Evolutionary conservation across 2,797 vertebrate species (phyloP).

Genomic region (Prionace glauca): DNA sequence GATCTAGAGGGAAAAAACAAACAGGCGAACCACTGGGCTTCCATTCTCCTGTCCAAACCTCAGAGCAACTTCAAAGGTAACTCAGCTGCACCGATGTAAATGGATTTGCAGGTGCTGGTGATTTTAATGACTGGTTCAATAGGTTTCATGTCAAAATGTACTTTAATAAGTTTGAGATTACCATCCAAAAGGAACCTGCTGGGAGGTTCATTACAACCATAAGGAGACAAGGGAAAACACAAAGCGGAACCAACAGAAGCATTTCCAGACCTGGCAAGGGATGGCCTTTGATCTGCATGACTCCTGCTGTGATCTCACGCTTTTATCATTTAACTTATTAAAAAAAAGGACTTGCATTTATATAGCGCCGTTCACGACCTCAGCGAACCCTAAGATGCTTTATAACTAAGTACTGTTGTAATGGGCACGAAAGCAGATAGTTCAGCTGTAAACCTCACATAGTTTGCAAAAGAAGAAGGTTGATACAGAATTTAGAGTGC

Average conservation of each 20-base stretch:
- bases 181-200: not conserved
- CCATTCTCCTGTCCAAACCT: not conserved
- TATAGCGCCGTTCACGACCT: not conserved
- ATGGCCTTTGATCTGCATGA: not conserved
- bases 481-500: not conserved
- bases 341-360: not conserved
- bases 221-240: not conserved
- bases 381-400: not conserved
- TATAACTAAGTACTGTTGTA: not conserved
- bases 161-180: constrained; percentile 8
- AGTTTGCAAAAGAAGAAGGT: not conserved
- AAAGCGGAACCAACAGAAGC: not conserved
- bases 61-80: constrained; percentile 11
- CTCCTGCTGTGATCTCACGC: not conserved
- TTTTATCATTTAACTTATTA: not conserved
- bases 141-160: not conserved
- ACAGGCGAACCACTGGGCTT: not conserved
- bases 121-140: not conserved
- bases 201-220: not conserved
- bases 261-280: no score
- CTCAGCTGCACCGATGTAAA: not conserved
- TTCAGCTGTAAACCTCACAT: not conserved
- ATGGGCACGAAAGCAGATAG: not conserved
- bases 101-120: constrained; percentile 8
- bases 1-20: not conserved